Evolutionary conservation across 2,113 vertebrate genomes (phyloP).

Genomic region (Notothenia coriiceps): DNA sequence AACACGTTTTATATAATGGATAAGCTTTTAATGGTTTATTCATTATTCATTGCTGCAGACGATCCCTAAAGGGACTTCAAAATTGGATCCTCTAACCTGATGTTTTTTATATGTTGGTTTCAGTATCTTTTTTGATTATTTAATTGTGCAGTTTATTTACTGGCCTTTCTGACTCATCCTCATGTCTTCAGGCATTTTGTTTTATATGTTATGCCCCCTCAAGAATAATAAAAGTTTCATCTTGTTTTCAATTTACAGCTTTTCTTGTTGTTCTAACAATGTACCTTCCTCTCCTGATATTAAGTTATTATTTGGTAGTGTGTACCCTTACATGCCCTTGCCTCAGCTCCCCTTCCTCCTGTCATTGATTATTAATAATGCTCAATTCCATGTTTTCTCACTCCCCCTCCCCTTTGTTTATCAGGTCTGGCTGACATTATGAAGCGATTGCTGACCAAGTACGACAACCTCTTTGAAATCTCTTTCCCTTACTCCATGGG

Average conservation of each 20-base stretch:
- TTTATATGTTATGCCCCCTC: conserved; percentile 22
- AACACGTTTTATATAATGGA: too few species aligned
- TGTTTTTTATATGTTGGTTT: background rate
- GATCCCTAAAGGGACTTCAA: background rate
- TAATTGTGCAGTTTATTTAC: background rate
- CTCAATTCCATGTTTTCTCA: conserved; percentile 14
- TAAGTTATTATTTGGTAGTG: background rate
- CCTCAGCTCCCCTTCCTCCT: background rate
- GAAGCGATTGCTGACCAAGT: conserved; percentile 84
- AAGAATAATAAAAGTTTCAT: conserved; percentile 13
- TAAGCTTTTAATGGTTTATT: background rate
- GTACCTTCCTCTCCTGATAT: background rate
- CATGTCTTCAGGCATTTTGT: background rate
- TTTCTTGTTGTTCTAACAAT: background rate
- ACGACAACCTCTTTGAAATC: conserved; percentile 85
- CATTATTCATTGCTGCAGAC: background rate
- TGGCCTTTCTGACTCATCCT: background rate
- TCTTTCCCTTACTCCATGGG: conserved; percentile 86
- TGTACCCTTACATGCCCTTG: background rate
- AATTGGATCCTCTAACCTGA: background rate
- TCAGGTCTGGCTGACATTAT: conserved; percentile 83
- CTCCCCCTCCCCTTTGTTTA: conserved; percentile 20
- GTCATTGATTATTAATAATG: conserved; percentile 14
- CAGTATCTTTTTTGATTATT: conserved; percentile 23
- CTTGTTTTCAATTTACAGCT: conserved; percentile 14